Percentiles rank a stretch among this genome's conserved stretches.
phyloP scores from a whole-genome alignment of 2,113 vertebrate genomes.

The Carassius gibelio region DNA sequence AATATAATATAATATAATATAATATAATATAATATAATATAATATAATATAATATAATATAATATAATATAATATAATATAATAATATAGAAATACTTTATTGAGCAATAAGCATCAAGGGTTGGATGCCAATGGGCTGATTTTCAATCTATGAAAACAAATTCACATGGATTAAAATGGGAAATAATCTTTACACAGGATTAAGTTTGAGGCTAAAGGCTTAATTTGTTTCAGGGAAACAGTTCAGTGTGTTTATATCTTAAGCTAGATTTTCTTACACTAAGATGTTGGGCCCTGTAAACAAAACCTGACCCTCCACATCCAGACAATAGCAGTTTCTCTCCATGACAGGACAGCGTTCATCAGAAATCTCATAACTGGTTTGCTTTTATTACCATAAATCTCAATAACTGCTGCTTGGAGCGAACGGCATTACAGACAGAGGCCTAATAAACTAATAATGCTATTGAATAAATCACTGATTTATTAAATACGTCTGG shows the following conservation, averaged over 20 bases:
- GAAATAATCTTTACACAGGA: conserved; percentile 16
- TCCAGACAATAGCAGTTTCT: background rate
- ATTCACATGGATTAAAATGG: background rate
- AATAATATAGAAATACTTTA: background rate
- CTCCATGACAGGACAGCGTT: background rate
- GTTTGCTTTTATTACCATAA: background rate
- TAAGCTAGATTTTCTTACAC: background rate
- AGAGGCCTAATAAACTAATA: conserved; percentile 69
- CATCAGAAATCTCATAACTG: background rate
- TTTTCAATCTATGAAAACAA: conserved; percentile 6
- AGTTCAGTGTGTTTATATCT: background rate
- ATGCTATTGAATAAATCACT: conserved; percentile 55
- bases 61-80: background rate
- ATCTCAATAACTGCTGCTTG: background rate
- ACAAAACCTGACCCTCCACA: background rate
- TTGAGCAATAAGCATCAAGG: background rate
- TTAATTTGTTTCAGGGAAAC: conserved; percentile 7
- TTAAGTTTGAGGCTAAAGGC: background rate
- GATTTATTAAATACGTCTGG: background rate
- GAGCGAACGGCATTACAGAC: background rate
- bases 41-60: background rate
- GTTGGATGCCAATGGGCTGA: background rate
- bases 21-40: background rate
- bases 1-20: background rate
- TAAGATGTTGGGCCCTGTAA: background rate